Evolutionary conservation across 2,113 vertebrate genomes (phyloP).

Genomic region (Egretta garzetta): DNA sequence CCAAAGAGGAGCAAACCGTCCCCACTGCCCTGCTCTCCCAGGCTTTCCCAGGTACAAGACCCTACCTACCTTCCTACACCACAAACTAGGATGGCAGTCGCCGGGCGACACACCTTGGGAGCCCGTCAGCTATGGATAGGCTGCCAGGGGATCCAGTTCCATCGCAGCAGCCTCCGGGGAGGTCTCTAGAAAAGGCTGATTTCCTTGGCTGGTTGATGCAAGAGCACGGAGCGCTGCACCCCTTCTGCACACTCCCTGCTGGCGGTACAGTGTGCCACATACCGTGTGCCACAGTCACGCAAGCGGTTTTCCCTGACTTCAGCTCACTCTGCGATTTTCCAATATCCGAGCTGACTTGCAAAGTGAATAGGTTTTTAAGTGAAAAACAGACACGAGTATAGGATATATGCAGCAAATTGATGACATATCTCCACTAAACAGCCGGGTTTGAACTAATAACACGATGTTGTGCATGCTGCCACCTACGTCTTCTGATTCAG

Average conservation of each 20-base stretch:
- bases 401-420: not conserved
- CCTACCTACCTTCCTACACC: not conserved
- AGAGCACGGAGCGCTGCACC: not conserved
- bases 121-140: not conserved
- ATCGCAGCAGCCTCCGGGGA: not conserved
- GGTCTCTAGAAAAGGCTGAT: not conserved
- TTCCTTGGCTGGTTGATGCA: not conserved
- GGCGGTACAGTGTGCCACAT: not conserved
- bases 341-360: not conserved
- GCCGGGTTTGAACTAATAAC: not conserved
- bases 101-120: not conserved
- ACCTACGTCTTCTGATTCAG: conserved; percentile 34
- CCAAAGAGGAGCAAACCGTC: not conserved
- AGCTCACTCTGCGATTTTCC: not conserved
- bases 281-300: not conserved
- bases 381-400: not conserved
- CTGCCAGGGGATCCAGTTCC: not conserved
- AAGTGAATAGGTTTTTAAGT: not conserved
- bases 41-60: not conserved
- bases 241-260: not conserved
- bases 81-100: not conserved
- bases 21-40: not conserved
- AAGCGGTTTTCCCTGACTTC: not conserved
- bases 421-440: not conserved
- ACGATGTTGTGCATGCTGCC: conserved; percentile 16